phyloP scores from a whole-genome alignment of 2,888 invertebrate species.

The Acronicta psi region DNA sequence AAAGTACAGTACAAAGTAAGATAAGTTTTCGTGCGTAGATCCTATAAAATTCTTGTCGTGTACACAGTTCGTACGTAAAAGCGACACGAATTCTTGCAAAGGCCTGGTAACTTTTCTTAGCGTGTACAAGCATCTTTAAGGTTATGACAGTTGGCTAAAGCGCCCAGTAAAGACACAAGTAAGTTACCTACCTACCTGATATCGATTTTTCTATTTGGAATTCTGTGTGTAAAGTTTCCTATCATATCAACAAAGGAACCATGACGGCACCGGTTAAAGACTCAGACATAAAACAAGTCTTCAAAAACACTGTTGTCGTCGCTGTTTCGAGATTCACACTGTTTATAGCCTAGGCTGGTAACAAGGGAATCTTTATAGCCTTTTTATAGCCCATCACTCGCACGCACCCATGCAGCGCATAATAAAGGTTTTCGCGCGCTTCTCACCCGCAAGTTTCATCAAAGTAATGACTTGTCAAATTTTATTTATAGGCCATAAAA shows the following conservation, averaged over 20 bases:
- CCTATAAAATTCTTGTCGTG: too few species aligned
- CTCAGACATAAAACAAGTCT: slow-evolving; percentile 40
- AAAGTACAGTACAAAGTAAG: too few species aligned
- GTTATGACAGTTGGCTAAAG: too few species aligned
- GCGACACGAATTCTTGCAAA: too few species aligned
- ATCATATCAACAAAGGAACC: slow-evolving; percentile 32
- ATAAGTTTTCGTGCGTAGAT: too few species aligned
- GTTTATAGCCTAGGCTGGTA: slow-evolving; percentile 47
- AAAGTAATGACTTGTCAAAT: slow-evolving; percentile 52
- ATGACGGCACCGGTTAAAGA: slow-evolving; percentile 30
- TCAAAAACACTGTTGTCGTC: slow-evolving; percentile 26
- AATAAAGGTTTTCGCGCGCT: slow-evolving; percentile 40
- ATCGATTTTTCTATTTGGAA: too few species aligned
- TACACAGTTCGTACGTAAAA: too few species aligned
- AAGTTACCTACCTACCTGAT: too few species aligned
- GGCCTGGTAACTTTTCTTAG: too few species aligned
- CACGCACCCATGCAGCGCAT: slow-evolving; percentile 50
- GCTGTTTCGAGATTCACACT: slow-evolving; percentile 48
- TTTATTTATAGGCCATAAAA: slow-evolving; percentile 51
- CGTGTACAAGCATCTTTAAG: too few species aligned
- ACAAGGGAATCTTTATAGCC: slow-evolving; percentile 48
- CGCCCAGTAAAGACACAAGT: too few species aligned
- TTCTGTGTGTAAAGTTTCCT: too few species aligned
- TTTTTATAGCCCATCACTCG: slow-evolving; percentile 54
- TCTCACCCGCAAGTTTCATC: slow-evolving; percentile 31